Conservation (phyloP, 2,113 vertebrate species). For the Heptranchias perlo region DNA sequence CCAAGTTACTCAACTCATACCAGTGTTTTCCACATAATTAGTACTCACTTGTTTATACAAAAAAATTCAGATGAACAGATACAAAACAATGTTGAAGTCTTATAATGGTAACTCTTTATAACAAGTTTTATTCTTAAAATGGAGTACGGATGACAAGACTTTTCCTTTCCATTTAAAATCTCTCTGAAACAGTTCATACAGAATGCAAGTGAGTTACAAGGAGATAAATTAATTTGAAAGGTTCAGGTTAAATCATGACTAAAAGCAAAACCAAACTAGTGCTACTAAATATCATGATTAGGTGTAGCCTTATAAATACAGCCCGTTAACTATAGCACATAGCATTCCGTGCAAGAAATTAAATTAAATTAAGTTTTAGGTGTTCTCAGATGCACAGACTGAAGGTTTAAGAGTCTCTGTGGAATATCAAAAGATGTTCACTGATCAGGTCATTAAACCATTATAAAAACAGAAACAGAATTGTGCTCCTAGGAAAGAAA, state of each 20-base stretch:
- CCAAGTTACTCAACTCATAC: not conserved
- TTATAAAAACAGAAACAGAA: not conserved
- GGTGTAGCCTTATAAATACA: not conserved
- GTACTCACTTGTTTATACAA: not conserved
- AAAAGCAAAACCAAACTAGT: not conserved
- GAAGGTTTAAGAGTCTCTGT: not conserved
- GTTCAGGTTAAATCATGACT: not conserved
- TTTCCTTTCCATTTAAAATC: not conserved
- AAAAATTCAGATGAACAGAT: not conserved
- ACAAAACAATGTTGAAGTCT: not conserved
- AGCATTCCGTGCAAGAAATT: not conserved
- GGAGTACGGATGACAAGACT: not conserved
- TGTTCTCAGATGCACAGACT: not conserved
- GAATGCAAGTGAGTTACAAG: too few species aligned
- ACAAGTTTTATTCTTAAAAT: not conserved
- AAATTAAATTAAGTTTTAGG: not conserved
- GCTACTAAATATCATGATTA: not conserved
- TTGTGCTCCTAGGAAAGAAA: not conserved
- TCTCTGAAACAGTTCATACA: not conserved
- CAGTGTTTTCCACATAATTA: not conserved
- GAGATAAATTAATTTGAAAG: not conserved
- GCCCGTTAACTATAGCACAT: not conserved
- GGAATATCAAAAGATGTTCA: not conserved
- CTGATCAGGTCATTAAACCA: not conserved
- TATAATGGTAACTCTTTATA: not conserved